Evolutionary conservation across 2,888 invertebrate genomes (phyloP), one percentile per base, ranked within the genome.

Genomic region (Melipona bicolor): DNA sequence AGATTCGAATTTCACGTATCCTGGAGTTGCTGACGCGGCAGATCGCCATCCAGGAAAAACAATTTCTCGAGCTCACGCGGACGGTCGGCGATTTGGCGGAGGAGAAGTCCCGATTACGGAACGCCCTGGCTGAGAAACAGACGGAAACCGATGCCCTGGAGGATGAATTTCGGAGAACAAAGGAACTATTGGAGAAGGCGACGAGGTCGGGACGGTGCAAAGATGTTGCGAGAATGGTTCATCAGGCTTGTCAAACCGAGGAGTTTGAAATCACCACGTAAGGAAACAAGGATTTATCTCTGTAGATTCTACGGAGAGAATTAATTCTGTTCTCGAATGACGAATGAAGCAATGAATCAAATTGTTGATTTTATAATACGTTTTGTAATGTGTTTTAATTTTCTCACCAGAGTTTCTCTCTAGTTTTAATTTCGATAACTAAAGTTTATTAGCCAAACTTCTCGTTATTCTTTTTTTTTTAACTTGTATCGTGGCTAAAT

Each of bases 21-120:
- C 84, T 93, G 67, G 91, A 91, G 64, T 69, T 88, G 61, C 70
- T 92, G 59, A 87, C 88, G 4, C 85, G 84, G 52, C 92, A 91
- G 85, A 89, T 93, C 69, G 81, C 85, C 62, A 84, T 76, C 2
- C 92, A 92, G 77, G 91, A 92, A 70, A 87, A 69, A 61, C 90
- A 92, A 84, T 92, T 91, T 71, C 80, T 90, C 5, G 90, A 90
- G 67, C 82, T 93, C 3, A 88, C 90, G 6, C 88, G 90, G 67
- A 91, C 90, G 0, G 90, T 92, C 4, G 87, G 83, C 50, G 89
- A 89, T 61, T 84, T 93, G 15, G 79, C 91, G 70, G 73, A 87
- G 21, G 91, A 92, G 69, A 93, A 92, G 79, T 86, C 88, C 50
- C 87, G 85, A 52, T 74, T 92, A 54, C 89, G 92, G 72, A 91